Evolutionary conservation across 1,140 invertebrate species (phyloP), one percentile per base, ranked within the genome.

Genomic region (Caenorhabditis latens): DNA sequence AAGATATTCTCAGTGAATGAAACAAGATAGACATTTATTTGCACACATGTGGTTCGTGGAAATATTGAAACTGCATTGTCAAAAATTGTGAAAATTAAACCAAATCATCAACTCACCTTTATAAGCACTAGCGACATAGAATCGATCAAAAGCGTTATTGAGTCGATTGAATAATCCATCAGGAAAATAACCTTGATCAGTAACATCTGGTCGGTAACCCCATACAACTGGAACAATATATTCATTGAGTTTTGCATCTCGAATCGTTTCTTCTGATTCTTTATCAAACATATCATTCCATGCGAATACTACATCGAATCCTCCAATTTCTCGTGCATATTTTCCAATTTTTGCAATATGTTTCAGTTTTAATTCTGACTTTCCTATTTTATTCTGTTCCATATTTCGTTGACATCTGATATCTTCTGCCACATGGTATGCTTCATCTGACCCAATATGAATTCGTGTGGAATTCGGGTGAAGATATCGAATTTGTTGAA

Each of bases 61-160:
- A 32, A 32, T 32, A 32, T 32, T 32, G 32, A 1, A 0, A 32
- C 32, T 32, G 32, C 32, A 32, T n/a, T 32, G 32, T 32, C 32
- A 32, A 32, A 32, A 32, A 32, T 32, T 32, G 32, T 32, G 32
- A 1, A 32, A 32, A 32, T 1, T 0, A 32, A 32, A 32, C 32
- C 2, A 32, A 32, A 32, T 32, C 32, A 2, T 32, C 32, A 32
- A 32, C 32, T 32, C 32, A 50, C 71, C 88, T 85, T 89, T 89
- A 61, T 40, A 89, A n/a, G 88, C 88, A 46, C 71, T 83, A 19
- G 88, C 86, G 16, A 87, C 67, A 84, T 88, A 89, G 19, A 89
- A 94, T 40, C 95, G 94, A 0, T 95, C 95, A 92, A 99, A 99
- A 94, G 71, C 94, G 94, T 0, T 95, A 94, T 90, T 58, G 58